Conservation (phyloP, 2,113 vertebrate species). For the Heteronetta atricapilla region DNA sequence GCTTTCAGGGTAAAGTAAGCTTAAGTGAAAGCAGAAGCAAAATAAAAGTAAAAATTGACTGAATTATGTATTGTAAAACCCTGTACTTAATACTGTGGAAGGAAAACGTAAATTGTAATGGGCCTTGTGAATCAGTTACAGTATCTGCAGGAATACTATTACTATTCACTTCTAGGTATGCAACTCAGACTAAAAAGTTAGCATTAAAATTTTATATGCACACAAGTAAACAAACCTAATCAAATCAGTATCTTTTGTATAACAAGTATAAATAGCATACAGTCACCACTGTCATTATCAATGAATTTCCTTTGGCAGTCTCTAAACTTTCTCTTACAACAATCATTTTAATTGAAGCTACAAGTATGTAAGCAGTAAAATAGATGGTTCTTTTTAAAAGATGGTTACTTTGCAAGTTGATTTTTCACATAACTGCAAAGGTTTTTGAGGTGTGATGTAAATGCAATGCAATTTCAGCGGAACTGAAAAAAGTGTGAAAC, state of each 20-base stretch:
- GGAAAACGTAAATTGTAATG: background rate
- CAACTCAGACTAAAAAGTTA: background rate
- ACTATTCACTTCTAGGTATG: background rate
- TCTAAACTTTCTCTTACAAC: background rate
- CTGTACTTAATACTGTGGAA: background rate
- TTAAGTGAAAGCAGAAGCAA: background rate
- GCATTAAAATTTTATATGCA: background rate
- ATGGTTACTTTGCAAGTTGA: background rate
- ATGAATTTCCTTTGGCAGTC: background rate
- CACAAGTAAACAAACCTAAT: background rate
- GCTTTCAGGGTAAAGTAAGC: background rate
- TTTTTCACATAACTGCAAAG: background rate
- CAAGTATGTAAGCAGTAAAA: background rate
- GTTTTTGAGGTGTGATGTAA: background rate
- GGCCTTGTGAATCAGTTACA: background rate
- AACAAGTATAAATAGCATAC: background rate
- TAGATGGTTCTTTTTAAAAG: background rate
- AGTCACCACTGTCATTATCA: background rate
- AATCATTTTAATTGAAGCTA: background rate
- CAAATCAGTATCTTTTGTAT: background rate
- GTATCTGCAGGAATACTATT: background rate
- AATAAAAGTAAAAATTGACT: slow-evolving; percentile 32
- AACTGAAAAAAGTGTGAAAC: background rate
- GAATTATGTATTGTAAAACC: slow-evolving; percentile 17
- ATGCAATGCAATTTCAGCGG: background rate